phyloP scores from a whole-genome alignment of 1,140 invertebrate species.

The Homarus americanus region DNA sequence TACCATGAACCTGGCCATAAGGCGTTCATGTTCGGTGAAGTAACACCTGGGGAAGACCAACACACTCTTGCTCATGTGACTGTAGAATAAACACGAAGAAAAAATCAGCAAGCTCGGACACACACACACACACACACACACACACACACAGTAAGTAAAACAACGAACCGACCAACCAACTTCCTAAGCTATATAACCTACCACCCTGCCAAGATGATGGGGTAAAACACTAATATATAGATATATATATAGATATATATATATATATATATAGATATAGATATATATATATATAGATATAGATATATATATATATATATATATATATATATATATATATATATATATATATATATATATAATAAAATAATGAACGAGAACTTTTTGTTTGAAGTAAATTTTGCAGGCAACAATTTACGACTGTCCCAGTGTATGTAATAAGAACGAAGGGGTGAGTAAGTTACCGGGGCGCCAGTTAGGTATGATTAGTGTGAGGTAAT shows the following conservation, averaged over 20 bases:
- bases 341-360: background rate
- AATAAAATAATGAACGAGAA: too few relatives aligned
- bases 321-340: background rate
- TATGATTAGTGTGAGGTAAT: background rate
- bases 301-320: slow-evolving; percentile 2
- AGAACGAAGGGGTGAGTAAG: background rate
- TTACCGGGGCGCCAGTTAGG: background rate
- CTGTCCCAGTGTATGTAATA: background rate
- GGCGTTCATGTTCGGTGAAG: too few relatives aligned
- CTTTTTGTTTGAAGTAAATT: background rate
- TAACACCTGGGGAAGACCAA: too few relatives aligned
- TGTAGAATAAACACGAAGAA: too few relatives aligned
- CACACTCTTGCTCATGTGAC: too few relatives aligned
- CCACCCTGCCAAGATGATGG: too few relatives aligned
- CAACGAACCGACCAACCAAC: too few relatives aligned
- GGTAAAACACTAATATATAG: too few relatives aligned
- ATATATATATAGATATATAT: too few relatives aligned
- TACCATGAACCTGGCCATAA: too few relatives aligned
- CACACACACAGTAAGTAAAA: background rate
- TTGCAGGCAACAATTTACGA: background rate
- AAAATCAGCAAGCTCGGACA: too few relatives aligned
- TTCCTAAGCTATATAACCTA: too few relatives aligned
- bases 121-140: background rate
- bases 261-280: background rate
- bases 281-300: slow-evolving; percentile 2